These are phyloP conservation scores for Metopia argyrocephala DNA, from an alignment of 2,888 invertebrate genomes.

Conservation along the genomic window DNA sequence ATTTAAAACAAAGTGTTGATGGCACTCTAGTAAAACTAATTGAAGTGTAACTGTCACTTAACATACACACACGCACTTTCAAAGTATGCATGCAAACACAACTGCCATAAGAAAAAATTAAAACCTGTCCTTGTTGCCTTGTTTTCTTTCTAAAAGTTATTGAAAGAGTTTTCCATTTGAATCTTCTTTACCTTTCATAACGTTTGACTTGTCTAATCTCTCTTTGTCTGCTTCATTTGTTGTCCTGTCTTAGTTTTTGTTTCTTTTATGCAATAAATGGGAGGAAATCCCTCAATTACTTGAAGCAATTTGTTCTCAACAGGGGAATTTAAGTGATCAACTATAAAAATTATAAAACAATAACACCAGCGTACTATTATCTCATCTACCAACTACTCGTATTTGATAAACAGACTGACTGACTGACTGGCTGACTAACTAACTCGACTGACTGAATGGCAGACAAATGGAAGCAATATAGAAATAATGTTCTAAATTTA, in stretches of 20 bases:
- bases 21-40: slow-evolving; percentile 41
- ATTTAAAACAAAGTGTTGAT: slow-evolving; percentile 42
- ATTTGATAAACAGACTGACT: slow-evolving; percentile 23
- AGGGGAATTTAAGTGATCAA: slow-evolving; percentile 60
- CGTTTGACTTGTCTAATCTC: slow-evolving; percentile 41
- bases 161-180: slow-evolving; percentile 5
- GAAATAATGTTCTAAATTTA: not conserved
- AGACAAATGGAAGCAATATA: not conserved
- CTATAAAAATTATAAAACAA: slow-evolving; percentile 52
- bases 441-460: slow-evolving; percentile 6
- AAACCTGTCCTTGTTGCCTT: too few relatives aligned
- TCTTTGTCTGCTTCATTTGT: slow-evolving; percentile 27
- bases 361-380: slow-evolving; percentile 14
- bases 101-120: too few relatives aligned
- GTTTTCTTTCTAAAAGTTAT: too few relatives aligned
- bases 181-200: slow-evolving; percentile 28
- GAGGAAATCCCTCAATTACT: slow-evolving; percentile 65
- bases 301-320: slow-evolving; percentile 62
- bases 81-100: not conserved
- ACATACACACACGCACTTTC: slow-evolving; percentile 15
- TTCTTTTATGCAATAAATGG: slow-evolving; percentile 34
- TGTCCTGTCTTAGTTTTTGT: not conserved
- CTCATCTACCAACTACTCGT: too few relatives aligned
- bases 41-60: slow-evolving; percentile 23
- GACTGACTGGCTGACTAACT: slow-evolving; percentile 8